A percentile compares a stretch with the other conserved stretches of the same genome.
These are phyloP conservation scores for Salpingus planirostris DNA, from an alignment of 2,888 invertebrate species.

Conservation along the genomic window DNA sequence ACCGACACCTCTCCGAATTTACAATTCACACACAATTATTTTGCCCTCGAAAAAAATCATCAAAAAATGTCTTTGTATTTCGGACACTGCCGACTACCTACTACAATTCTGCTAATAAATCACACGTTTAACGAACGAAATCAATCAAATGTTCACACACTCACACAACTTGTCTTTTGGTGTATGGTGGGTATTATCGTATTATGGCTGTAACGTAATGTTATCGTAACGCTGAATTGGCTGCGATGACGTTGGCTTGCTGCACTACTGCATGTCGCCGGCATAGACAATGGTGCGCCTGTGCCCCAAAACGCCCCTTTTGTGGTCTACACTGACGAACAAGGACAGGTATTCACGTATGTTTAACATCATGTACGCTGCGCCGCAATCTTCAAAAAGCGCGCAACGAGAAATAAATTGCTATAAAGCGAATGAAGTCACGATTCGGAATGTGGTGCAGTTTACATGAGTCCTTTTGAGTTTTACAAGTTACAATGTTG, in stretches of 20 bases:
- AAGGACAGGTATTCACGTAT: conserved; percentile 79
- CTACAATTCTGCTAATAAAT: conserved; percentile 1
- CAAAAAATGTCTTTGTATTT: too few species aligned
- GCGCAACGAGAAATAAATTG: conserved; percentile 2
- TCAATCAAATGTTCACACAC: not conserved
- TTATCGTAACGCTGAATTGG: conserved; percentile 42
- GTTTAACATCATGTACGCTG: conserved; percentile 40
- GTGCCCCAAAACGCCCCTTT: conserved; percentile 85
- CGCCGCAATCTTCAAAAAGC: conserved; percentile 23
- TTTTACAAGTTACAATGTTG: conserved; percentile 31
- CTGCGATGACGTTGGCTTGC: conserved; percentile 42
- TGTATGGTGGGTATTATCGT: conserved; percentile 42
- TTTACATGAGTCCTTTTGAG: conserved; percentile 32
- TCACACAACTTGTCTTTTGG: conserved; percentile 21
- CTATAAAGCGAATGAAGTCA: conserved; percentile 4
- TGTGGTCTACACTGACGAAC: conserved; percentile 92
- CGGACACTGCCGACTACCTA: too few species aligned
- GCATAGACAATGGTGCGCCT: conserved; percentile 54
- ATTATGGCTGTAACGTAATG: conserved; percentile 40
- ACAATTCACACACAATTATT: too few species aligned
- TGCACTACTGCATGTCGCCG: conserved; percentile 51
- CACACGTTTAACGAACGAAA: too few species aligned
- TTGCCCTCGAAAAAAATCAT: too few species aligned
- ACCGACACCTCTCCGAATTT: too few species aligned
- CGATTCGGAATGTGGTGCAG: conserved; percentile 28